Evolutionary conservation across 2,113 vertebrate species (phyloP).

Genomic region (Sinocyclocheilus maitianheensis): DNA sequence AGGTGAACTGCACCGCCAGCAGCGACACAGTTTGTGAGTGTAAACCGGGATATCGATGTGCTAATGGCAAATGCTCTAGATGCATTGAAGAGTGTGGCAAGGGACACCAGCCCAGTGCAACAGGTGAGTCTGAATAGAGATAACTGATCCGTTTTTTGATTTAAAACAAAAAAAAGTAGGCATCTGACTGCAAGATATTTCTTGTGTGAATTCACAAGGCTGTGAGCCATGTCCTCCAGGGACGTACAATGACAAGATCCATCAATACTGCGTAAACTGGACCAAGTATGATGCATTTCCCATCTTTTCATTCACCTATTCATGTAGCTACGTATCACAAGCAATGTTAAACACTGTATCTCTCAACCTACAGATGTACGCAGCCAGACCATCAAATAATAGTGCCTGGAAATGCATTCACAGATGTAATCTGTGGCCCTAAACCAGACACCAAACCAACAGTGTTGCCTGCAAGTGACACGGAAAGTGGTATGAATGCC

Average conservation of each 20-base stretch:
- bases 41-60: constrained; percentile 62
- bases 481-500: not conserved
- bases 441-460: not conserved
- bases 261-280: constrained; percentile 69
- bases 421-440: constrained; percentile 31
- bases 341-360: not conserved
- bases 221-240: constrained; percentile 69
- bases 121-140: not conserved
- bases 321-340: not conserved
- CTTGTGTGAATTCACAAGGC: constrained; percentile 44
- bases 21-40: constrained; percentile 49
- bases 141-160: not conserved
- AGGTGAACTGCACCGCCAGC: constrained; percentile 10
- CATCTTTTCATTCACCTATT: not conserved
- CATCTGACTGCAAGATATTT: not conserved
- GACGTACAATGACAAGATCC: constrained; percentile 68
- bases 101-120: constrained; percentile 62
- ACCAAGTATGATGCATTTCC: constrained; percentile 38
- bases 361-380: constrained; percentile 40
- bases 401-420: not conserved
- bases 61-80: constrained; percentile 49
- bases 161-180: not conserved
- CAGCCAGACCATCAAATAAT: constrained; percentile 23
- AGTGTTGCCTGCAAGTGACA: not conserved
- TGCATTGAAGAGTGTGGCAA: constrained; percentile 62